Base-by-base conservation (phyloP, 2,797 vertebrate species). In the Scarus forsteni region DNA sequence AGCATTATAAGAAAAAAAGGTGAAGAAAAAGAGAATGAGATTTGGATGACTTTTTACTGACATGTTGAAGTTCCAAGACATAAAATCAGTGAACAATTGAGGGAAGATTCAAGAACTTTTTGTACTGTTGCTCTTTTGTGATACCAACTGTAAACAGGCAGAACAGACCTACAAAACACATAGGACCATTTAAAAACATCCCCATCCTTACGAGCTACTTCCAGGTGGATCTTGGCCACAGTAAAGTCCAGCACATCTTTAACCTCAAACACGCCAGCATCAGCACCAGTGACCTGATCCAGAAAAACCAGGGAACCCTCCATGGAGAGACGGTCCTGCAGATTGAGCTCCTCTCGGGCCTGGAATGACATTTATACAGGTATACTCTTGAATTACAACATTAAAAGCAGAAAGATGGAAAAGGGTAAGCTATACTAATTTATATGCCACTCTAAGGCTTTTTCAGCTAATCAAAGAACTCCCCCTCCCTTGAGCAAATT, bases 221-320 rank as follows among this genome's bases (percentile, higher is more conserved):
- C 12, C 77, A 95, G 79, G 59, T 93, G 18, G 57, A 90, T n/a
- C 16, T 7, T 88, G 67, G 94, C 85, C 60, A 95, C 88, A 1
- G 64, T 19, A 73, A 91, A 92, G 15, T 87, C 92, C 78, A 84
- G 75, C 6, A 78, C 56, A 85, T 95, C 94, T 1, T 74, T 91
- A 10, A 94, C 79, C 49, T 68, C 85, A 75, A 92, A 95, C 63
- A 69, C 8, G 48, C 94, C 94, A 1, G 54, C 60, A 40, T 95
- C 95, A 8, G 85, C 38, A 63, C 6, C 7, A 45, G 64, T 94
- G 70, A 95, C 76, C 1, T 87, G 40, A 52, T 92, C 90, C 68
- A 95, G 84, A 52, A 82, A 68, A 60, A 92, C 86, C 73, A 86
- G 0, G 0, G 91, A 90, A 19, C 88, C 91, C 0, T 94, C 94